Evolutionary conservation across 1,140 invertebrate species (phyloP).

Genomic region (Zaprionus ghesquierei): DNA sequence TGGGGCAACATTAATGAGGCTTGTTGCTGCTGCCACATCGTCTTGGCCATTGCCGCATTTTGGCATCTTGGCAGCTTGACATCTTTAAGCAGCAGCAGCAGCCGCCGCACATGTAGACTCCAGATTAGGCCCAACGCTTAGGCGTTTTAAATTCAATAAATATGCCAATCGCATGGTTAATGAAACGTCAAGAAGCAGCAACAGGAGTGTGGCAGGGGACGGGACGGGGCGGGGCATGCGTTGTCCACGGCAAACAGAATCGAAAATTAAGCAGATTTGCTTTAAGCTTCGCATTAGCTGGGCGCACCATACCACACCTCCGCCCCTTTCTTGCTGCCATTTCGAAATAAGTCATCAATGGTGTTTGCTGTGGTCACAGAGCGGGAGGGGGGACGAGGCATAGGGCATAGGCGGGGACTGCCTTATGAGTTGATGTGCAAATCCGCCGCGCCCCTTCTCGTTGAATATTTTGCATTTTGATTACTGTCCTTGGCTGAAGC

Average conservation of each 20-base stretch:
- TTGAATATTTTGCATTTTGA: slow-evolving; percentile 51
- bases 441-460: background rate
- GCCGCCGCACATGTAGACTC: background rate
- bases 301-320: background rate
- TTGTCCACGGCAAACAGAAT: slow-evolving; percentile 20
- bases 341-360: slow-evolving; percentile 37
- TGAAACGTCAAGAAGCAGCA: background rate
- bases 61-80: slow-evolving; percentile 8
- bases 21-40: slow-evolving; percentile 19
- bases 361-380: background rate
- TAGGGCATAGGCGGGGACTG: background rate
- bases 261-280: slow-evolving; percentile 18
- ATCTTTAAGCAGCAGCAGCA: slow-evolving; percentile 2
- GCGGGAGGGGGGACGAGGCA: background rate
- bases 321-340: background rate
- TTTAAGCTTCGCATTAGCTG: slow-evolving; percentile 19
- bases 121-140: background rate
- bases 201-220: background rate
- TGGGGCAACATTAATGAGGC: slow-evolving; percentile 61
- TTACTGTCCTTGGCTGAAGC: slow-evolving; percentile 10
- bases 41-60: background rate
- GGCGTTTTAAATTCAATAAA: slow-evolving; percentile 47
- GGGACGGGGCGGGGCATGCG: background rate
- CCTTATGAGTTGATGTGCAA: background rate
- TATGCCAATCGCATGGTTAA: slow-evolving; percentile 46